Base-by-base conservation (phyloP, 2,797 vertebrate genomes). In the Botia almorhae region DNA sequence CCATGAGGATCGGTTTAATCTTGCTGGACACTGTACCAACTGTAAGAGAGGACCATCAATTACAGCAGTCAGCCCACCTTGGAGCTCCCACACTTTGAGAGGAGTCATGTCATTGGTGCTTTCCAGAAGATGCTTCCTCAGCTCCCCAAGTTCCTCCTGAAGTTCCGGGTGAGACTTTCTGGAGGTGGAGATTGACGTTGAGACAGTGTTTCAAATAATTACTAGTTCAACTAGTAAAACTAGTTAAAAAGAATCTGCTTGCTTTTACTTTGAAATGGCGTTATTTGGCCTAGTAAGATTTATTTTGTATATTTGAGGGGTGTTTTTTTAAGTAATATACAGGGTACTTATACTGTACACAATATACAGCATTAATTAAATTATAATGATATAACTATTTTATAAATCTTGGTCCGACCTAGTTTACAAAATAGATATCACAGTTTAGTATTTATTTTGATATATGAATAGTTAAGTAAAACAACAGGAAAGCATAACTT, bases 31-130 rank as follows among this genome's bases (percentile, higher is more conserved):
- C 4, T 0, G 17, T 67, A 58, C 46, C 53, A 33, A 72, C 23
- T 16, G 4, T 48, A 55, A 73, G 29, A 74, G 63, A 19, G 36
- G 23, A 51, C 10, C 71, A 73, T 86, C 67, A 82, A 84, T 82
- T 82, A 84, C 51, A 26, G 43, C 60, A 67, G 65, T 10, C 8
- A 39, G 50, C 43, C 69, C 93, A 99, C 98, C 98, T 94, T 99
- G 97, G 78, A 99, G 92, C 85, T 99, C 96, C 98, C 98, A 99
- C 84, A 97, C 95, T 94, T 98, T 98, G 79, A 99, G 91, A 16
- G 97, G 96, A 6, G 93, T 91, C 96, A 97, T 94, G 88, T 94
- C 95, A 86, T 96, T 93, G 43, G 87, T 93, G 81, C 96, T 98
- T 85, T 99, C 96, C 86, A 97, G 87, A 8, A 99, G 93, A 91